Base-by-base conservation (phyloP, 2,113 vertebrate genomes). In the Apaloderma vittatum region DNA sequence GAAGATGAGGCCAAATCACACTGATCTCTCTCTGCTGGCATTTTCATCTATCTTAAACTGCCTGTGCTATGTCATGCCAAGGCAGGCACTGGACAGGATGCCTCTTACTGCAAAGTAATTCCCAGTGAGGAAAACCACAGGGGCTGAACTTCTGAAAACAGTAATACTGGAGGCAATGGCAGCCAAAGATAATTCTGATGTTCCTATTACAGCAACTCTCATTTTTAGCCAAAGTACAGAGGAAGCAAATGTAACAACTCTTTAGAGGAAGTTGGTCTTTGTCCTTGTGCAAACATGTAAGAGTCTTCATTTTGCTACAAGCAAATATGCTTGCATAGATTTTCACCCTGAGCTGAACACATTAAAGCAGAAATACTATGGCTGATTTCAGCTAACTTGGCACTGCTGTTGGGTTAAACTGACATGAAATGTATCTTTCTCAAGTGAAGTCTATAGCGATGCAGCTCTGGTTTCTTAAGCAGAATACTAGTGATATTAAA, bases 151-250 rank as follows among this genome's bases (percentile, higher is more conserved):
- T 78, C 54, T 81, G 62, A 84, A 90, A 92, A 15, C 66, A 73
- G 46, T 16, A 67, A 86, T 7, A 81, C 48, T 21, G 55, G 32
- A 73, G 9, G 76, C 70, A 89, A 22, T 15, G 72, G 79, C 57
- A 88, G 79, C 52, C 86, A 89, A 66, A 93, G 91, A 89, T 76
- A 95, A 95, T 45, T 55, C 34, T 84, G n/a, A 40, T 45, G 68
- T 66, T 94, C 12, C 52, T 36, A 34, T 34, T 59, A 24, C 15
- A 70, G 55, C 49, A 88, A 34, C 48, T 68, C 12, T 57, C 55
- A 24, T 55, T 86, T 67, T 22, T 26, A 84, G 83, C 43, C 65
- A 94, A 40, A 77, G 49, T 21, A 55, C 3, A 54, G 14, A 22
- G 67, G 51, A 83, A 91, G 61, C 19, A 58, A 89, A 68, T 17